A percentile compares a stretch with the other conserved stretches of the same genome.
Conservation (phyloP, 2,888 invertebrate genomes). For the Caenorhabditis sp. region DNA sequence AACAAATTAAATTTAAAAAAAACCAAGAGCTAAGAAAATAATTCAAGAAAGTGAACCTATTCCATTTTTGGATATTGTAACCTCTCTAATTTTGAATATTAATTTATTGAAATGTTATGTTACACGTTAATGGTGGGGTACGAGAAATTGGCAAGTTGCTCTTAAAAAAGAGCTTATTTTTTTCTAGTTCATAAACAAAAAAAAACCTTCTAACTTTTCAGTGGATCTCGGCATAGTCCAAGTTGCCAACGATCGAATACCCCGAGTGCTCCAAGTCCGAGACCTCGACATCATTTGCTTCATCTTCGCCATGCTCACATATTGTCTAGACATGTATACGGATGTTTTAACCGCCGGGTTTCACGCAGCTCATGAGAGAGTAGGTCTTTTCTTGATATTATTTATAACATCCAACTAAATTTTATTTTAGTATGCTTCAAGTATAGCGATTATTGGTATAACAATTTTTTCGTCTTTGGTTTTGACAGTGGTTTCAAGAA, state of each 20-base stretch:
- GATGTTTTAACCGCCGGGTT: slow-evolving; percentile 46
- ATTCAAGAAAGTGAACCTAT: too few relatives aligned
- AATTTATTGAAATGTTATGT: too few relatives aligned
- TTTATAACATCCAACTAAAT: slow-evolving; percentile 52
- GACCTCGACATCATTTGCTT: slow-evolving; percentile 59
- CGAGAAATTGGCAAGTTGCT: too few relatives aligned
- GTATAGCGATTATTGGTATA: slow-evolving; percentile 32
- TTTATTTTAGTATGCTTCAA: slow-evolving; percentile 51
- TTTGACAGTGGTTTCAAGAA: not conserved
- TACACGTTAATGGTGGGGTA: too few relatives aligned
- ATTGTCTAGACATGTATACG: slow-evolving; percentile 51
- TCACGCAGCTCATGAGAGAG: slow-evolving; percentile 47
- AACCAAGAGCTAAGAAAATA: too few relatives aligned
- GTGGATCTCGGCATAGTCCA: slow-evolving; percentile 31
- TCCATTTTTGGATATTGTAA: too few relatives aligned
- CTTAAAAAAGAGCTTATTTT: too few relatives aligned
- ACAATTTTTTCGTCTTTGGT: not conserved
- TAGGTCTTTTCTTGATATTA: slow-evolving; percentile 17
- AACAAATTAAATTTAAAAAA: too few relatives aligned
- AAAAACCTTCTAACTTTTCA: too few relatives aligned
- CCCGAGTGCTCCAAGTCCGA: slow-evolving; percentile 45
- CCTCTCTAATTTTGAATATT: too few relatives aligned
- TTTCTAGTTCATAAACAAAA: too few relatives aligned
- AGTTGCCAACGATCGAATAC: slow-evolving; percentile 53
- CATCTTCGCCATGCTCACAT: slow-evolving; percentile 54